Evolutionary conservation across 2,888 invertebrate genomes (phyloP), one percentile per base, ranked within the genome.

Genomic region (Hydroisotoma schaefferi): DNA sequence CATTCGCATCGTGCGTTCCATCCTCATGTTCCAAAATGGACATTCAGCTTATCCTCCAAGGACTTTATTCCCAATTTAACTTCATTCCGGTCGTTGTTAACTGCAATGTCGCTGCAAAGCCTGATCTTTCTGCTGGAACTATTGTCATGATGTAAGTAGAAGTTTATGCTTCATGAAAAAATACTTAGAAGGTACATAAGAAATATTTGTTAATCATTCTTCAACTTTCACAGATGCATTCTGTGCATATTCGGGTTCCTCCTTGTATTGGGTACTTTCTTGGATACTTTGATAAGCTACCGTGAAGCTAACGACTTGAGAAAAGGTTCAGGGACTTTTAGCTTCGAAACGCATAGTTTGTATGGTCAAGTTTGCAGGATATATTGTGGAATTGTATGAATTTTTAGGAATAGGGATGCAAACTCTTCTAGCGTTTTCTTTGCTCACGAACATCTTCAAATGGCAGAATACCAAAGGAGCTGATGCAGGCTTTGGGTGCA

Each of bases 81-180:
- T 10, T 22, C n/a, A n/a, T 52, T 3, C 26, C 2, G 2, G 12
- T 1, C n/a, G 23, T 23, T 20, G 1, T 2, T 2, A 8, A 18
- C 15, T 58, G 57, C 22, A 37, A 29, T 20, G 27, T 18, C 2
- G 28, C 20, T 20, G 52, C 44, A 2, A 52, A 18, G 37, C 57
- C 57, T n/a, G 43, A 27, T 2, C n/a, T 58, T 20, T 20, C 5
- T 12, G 44, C 52, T n/a, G 57, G 44, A 33, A 18, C 51, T 46
- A 58, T 58, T 25, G 23, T 37, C n/a, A 52, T 58, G 52, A 37
- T 52, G 57, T 58, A 58, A 52, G 46, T 27, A n/a, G n/a, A n/a
- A n/a, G n/a, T n/a, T n/a, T n/a, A n/a, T n/a, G n/a, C n/a, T n/a
- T n/a, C n/a, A n/a, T n/a, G n/a, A n/a, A n/a, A n/a, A n/a, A n/a